Evolutionary conservation across 2,888 invertebrate genomes (phyloP), one percentile per base, ranked within the genome.

Genomic region (Lithosia quadra): DNA sequence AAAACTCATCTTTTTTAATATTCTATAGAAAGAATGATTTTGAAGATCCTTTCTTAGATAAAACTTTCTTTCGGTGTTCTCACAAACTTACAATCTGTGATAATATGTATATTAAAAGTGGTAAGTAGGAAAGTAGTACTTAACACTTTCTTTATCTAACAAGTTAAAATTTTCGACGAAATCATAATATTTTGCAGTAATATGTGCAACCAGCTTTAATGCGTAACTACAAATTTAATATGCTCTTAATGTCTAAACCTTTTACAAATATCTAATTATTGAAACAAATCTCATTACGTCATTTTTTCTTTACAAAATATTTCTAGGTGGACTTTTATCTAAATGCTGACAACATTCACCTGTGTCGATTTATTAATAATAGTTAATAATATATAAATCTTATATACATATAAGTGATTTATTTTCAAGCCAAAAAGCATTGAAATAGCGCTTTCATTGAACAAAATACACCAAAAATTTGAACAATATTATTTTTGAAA

Each of bases 351-450:
- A 72, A 76, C 74, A 59, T 66, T 72, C 58, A 78, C 63, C 36
- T 64, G 76, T 76, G 73, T 77, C 77, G 62, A 74, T 77, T 67
- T 66, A 73, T 73, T 73, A 75, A 75, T 82, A 65, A 72, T 71
- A 70, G 74, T 72, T 63, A 67, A 58, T 39, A 70, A 74, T 77
- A 74, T 69, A 72, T 73, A 67, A 69, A 73, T 78, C 66, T 77
- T 78, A 74, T 82, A 74, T 80, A 83, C 77, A 79, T 79, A 80
- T 75, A 81, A 75, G 74, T 80, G 75, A 53, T 58, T 65, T 75
- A 67, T 73, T 77, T 82, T 80, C 83, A 85, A 85, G 85, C 85
- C 85, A 85, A 84, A 84, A 85, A 85, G 85, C 85, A 85, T 85
- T 80, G 78, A 84, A 81, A 79, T 78, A 77, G 82, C 84, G 75